Conservation (phyloP, 2,888 invertebrate species). For the Drosophila dives region DNA sequence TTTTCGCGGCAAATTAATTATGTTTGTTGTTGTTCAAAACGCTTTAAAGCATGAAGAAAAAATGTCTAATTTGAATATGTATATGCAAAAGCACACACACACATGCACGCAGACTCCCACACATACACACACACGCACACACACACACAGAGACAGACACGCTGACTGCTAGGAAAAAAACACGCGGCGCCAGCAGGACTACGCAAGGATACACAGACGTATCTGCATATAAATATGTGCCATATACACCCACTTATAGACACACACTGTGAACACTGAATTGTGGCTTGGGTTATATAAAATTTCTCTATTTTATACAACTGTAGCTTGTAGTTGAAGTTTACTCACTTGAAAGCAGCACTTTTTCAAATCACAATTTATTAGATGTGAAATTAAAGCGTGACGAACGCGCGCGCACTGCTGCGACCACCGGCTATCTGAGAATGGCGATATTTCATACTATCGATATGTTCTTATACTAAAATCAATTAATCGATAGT, state of each 20-base stretch:
- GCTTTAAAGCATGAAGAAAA: constrained; percentile 20
- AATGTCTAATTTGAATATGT: constrained; percentile 40
- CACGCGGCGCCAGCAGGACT: constrained; percentile 81
- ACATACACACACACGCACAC: constrained; percentile 14
- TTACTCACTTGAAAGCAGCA: constrained; percentile 80
- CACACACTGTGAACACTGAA: not conserved
- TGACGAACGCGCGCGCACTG: constrained; percentile 73
- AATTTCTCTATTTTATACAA: not conserved
- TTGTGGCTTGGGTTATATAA: not conserved
- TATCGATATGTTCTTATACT: constrained; percentile 29
- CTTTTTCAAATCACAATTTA: constrained; percentile 75
- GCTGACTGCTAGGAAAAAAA: constrained; percentile 49
- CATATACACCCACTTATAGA: constrained; percentile 29
- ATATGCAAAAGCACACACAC: constrained; percentile 16
- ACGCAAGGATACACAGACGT: constrained; percentile 66
- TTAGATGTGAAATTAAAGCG: constrained; percentile 70
- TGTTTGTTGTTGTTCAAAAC: constrained; percentile 21
- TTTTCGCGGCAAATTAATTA: constrained; percentile 55
- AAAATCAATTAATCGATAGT: constrained; percentile 7
- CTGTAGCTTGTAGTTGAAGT: not conserved
- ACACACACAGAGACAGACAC: constrained; percentile 30
- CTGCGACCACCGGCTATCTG: constrained; percentile 66
- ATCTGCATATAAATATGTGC: constrained; percentile 11
- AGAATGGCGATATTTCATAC: constrained; percentile 17
- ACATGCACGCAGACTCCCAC: constrained; percentile 39